These are phyloP conservation scores for Amphibalanus amphitrite DNA, from an alignment of 1,140 invertebrate genomes.

Conservation along the genomic window DNA sequence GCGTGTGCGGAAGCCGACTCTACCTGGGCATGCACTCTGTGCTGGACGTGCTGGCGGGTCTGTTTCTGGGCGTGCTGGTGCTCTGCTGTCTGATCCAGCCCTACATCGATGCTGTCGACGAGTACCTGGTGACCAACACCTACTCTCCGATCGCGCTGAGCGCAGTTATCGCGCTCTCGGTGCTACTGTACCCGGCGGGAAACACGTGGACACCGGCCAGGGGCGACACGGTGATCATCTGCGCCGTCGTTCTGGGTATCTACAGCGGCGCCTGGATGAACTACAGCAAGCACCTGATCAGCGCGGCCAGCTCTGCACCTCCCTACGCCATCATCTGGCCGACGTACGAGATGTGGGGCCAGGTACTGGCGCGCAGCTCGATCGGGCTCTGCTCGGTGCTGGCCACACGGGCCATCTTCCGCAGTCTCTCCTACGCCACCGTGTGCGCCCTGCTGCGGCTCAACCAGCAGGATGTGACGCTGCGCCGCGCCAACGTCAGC, in stretches of 20 bases:
- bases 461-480: slow-evolving; percentile 25
- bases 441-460: slow-evolving; percentile 46
- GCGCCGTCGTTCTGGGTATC: slow-evolving; percentile 60
- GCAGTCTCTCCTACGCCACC: slow-evolving; percentile 45
- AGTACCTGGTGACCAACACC: no score
- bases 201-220: slow-evolving; percentile 67
- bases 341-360: slow-evolving; percentile 42
- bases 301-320: slow-evolving; percentile 30
- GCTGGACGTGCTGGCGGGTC: slow-evolving; percentile 28
- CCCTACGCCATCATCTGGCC: slow-evolving; percentile 64
- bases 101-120: no score
- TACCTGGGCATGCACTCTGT: slow-evolving; percentile 87
- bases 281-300: slow-evolving; percentile 52
- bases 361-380: slow-evolving; percentile 43
- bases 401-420: slow-evolving; percentile 44
- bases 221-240: slow-evolving; percentile 67
- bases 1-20: slow-evolving; percentile 65
- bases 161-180: no score
- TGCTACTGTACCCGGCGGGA: slow-evolving; percentile 29
- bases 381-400: slow-evolving; percentile 54
- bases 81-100: no score
- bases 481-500: no score
- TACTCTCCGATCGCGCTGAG: no score
- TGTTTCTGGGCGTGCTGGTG: no score
- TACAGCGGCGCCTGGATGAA: slow-evolving; percentile 65